phyloP scores from a whole-genome alignment of 2,113 vertebrate genomes.

The Carollia perspicillata region DNA sequence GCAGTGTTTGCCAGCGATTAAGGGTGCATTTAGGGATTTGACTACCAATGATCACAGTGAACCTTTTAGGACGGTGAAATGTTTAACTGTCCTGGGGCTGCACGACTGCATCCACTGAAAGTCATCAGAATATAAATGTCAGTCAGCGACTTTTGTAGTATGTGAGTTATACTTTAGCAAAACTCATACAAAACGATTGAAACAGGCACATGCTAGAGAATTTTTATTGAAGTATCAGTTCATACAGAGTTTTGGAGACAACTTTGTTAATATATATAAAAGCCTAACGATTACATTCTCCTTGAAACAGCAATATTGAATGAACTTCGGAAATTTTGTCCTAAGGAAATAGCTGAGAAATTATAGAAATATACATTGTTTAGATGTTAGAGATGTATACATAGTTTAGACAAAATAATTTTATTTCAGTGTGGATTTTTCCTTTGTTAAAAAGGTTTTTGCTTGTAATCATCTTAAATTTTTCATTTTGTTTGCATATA shows the following conservation, averaged over 20 bases:
- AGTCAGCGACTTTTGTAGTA: neutral
- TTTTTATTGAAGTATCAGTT: conserved; percentile 13
- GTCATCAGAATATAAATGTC: neutral
- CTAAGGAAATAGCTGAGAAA: conserved; percentile 7
- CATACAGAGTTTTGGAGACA: neutral
- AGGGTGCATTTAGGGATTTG: neutral
- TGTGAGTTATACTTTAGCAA: conserved; percentile 17
- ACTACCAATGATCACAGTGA: neutral
- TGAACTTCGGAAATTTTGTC: neutral
- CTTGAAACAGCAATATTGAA: neutral
- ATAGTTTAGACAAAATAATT: neutral
- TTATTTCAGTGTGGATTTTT: neutral
- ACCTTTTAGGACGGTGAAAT: neutral
- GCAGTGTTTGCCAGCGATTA: neutral
- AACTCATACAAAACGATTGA: neutral
- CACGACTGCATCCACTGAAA: neutral
- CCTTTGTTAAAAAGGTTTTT: neutral
- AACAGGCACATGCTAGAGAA: neutral
- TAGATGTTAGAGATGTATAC: neutral
- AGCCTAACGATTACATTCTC: neutral
- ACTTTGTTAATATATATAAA: conserved; percentile 24
- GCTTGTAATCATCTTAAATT: neutral
- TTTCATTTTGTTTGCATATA: neutral
- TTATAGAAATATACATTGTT: neutral
- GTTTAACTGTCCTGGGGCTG: neutral